A percentile compares a stretch with the other conserved stretches of the same genome.
Evolutionary conservation across 2,113 vertebrate genomes (phyloP).

Genomic region (Centrocercus urophasianus): DNA sequence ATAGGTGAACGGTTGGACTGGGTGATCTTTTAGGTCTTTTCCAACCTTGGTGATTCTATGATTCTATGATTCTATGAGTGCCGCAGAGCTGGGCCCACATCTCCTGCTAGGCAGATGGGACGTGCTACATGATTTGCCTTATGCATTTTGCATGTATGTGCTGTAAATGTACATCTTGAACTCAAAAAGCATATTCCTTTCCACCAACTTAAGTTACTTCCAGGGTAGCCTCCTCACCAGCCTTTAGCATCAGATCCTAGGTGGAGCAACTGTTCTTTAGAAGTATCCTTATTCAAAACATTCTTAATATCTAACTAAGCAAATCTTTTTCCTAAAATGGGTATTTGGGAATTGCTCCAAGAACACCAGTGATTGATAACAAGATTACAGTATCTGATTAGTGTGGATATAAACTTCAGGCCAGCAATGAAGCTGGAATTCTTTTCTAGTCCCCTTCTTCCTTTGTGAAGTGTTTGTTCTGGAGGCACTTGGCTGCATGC

Average conservation of each 20-base stretch:
- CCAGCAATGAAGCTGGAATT: conserved; percentile 22
- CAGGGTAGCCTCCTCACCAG: neutral
- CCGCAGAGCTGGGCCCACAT: neutral
- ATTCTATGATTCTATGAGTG: neutral
- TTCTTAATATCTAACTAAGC: conserved; percentile 21
- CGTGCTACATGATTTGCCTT: neutral
- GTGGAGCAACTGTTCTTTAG: conserved; percentile 3
- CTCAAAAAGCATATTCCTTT: neutral
- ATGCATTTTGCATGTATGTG: neutral
- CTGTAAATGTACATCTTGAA: neutral
- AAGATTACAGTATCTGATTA: conserved; percentile 30
- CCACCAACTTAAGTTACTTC: neutral
- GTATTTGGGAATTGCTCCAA: conserved; percentile 49
- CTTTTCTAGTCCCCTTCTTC: conserved; percentile 41
- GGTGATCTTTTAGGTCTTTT: no score
- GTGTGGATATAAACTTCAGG: conserved; percentile 33
- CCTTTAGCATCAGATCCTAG: neutral
- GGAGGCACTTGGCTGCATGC: conserved; percentile 25
- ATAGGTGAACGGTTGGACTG: no score
- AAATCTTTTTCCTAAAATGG: conserved; percentile 54
- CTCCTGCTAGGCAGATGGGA: neutral
- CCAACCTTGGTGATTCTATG: no score
- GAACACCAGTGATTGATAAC: conserved; percentile 57
- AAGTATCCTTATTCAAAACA: conserved; percentile 17
- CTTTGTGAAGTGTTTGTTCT: conserved; percentile 57